Evolutionary conservation across 2,113 vertebrate species (phyloP), one percentile per base, ranked within the genome.

Genomic region (Microcebus murinus): DNA sequence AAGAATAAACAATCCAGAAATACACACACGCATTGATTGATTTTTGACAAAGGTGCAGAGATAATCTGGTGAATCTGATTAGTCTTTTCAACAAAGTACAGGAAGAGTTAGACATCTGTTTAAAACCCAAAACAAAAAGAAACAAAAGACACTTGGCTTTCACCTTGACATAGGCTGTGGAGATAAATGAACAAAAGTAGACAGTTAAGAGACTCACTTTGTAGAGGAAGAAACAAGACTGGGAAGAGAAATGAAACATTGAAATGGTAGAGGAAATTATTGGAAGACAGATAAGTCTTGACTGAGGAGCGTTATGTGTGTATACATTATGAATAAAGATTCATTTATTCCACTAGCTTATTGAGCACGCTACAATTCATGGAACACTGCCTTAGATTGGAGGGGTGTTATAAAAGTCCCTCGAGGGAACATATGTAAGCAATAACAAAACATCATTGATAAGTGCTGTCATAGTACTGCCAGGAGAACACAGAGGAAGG

Each of bases 41-140:
- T 50, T 90, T 96, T 91, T 81, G 11, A 89, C 73, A 96, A 80
- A 87, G 29, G 13, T 82, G 14, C 10, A 70, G 50, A 81, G 65
- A 20, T 45, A 92, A 65, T 80, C 39, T 27, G 45, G 13, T 81
- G 29, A 87, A 59, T 55, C 52, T 55, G 57, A 59, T 70, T 42
- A 55, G 9, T 80, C 25, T 94, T 79, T 94, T 74, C 67, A 92
- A 76, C 61, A 86, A 73, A 39, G 23, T 87, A 61, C 21, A 71
- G 31, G 34, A 84, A n/a, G 8, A 81, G 36, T 68, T 79, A 57
- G 48, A n/a, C 21, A 88, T 34, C 18, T 3, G 36, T 31, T 87
- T 92, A 42, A 76, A 89, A 81, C 25, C 36, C 55, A 57, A 86
- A 50, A 23, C 11, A 89, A 68, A 68, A 73, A 18, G 31, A 79